Conservation (phyloP, 2,113 vertebrate genomes). For the Rousettus leschenaultii region DNA sequence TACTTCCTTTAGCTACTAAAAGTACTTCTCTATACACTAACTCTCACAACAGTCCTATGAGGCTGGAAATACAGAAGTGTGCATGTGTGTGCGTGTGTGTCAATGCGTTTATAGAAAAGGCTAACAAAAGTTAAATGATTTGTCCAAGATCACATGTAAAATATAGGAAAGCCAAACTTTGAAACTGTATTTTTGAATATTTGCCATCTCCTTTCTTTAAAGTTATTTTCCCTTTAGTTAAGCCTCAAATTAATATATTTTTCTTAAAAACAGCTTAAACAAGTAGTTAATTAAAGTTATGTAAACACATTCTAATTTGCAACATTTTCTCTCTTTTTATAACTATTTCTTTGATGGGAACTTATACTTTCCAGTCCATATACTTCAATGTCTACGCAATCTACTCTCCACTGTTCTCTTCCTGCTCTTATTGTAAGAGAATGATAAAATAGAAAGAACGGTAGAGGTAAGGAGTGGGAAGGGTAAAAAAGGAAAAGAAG, state of each 20-base stretch:
- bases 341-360: background rate
- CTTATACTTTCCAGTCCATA: background rate
- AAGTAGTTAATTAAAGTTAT: conserved; percentile 21
- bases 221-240: background rate
- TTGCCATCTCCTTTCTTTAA: background rate
- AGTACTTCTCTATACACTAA: background rate
- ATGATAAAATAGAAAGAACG: conserved; percentile 21
- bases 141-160: background rate
- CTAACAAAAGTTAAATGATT: conserved; percentile 5
- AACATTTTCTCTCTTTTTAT: background rate
- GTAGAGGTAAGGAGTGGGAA: background rate
- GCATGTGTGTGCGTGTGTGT: background rate
- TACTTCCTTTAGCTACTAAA: background rate
- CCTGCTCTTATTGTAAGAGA: background rate
- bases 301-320: background rate
- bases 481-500: background rate
- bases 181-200: background rate
- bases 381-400: background rate
- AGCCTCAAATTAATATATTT: background rate
- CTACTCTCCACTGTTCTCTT: background rate
- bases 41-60: background rate
- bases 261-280: background rate
- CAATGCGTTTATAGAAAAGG: background rate
- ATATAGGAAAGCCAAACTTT: background rate
- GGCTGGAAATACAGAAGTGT: background rate